phyloP scores from a whole-genome alignment of 2,113 vertebrate species.

The Rattus norvegicus region DNA sequence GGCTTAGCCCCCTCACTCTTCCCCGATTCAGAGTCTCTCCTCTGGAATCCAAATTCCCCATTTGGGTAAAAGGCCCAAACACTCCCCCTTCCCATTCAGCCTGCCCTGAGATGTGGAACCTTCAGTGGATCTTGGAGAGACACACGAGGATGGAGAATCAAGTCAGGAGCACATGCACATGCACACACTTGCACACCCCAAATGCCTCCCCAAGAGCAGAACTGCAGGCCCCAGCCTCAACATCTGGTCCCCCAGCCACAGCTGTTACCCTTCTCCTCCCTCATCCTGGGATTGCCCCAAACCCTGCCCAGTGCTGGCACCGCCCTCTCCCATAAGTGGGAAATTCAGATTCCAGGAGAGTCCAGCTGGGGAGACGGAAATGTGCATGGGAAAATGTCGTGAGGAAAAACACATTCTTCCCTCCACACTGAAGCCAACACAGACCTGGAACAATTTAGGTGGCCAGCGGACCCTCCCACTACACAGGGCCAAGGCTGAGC shows the following conservation, averaged over 20 bases:
- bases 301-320: not conserved
- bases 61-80: not conserved
- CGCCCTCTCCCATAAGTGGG: conserved; percentile 33
- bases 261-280: not conserved
- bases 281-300: conserved; percentile 61
- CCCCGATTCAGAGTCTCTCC: not conserved
- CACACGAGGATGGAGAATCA: not conserved
- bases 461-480: conserved; percentile 28
- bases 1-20: not conserved
- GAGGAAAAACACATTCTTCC: conserved; percentile 55
- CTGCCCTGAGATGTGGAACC: not conserved
- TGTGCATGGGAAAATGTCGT: conserved; percentile 55
- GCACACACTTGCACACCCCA: not conserved
- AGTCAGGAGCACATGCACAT: not conserved
- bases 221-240: not conserved
- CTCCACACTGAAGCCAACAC: not conserved
- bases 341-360: conserved; percentile 56
- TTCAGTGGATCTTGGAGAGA: not conserved
- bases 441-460: conserved; percentile 56
- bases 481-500: conserved; percentile 34
- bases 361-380: conserved; percentile 34
- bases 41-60: not conserved
- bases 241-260: conserved; percentile 67
- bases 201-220: conserved; percentile 9
- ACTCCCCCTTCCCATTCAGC: not conserved